Evolutionary conservation across 2,113 vertebrate genomes (phyloP), one percentile per base, ranked within the genome.

Genomic region (Octodon degus): DNA sequence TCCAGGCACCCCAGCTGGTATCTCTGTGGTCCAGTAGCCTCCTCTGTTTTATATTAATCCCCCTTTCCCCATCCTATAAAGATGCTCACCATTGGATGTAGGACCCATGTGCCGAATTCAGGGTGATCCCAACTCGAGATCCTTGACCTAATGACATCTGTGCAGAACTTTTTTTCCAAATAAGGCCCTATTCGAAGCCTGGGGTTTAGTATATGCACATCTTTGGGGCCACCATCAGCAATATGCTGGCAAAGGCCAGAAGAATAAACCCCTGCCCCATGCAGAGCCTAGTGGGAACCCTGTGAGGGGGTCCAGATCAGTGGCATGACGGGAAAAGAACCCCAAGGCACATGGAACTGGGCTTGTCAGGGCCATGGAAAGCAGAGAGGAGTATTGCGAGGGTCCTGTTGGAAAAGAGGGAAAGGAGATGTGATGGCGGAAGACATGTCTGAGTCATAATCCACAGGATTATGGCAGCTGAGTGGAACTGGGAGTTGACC

Each of bases 291-390:
- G 3, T 32, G 2, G 47, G 50, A 68, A 13, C 43, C 76, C 22
- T 30, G 17, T 53, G 32, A 80, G 30, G 22, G 60, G 47, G 5
- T n/a, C 50, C 19, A 27, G 79, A 37, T 37, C 37, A 11, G 11
- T 7, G 60, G 30, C 8, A n/a, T 8, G 4, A 30, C 3, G 47
- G 82, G 50, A 80, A 27, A 55, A 68, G 34, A 17, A 55, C 68
- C 13, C 32, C 0, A 7, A 22, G 22, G 1, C 0, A 9, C 11
- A 27, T 27, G 47, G 22, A 11, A 1, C 20, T 50, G 47, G 79
- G 43, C 62, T 50, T 37, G n/a, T 3, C 24, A 22, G 58, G 13
- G 40, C 50, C 74, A 27, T 5, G 0, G 65, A 74, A 67, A 68
- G 37, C 50, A 40, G 0, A 47, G 17, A 17, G 62, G 43, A 43